Evolutionary conservation across 2,113 vertebrate species (phyloP).

Genomic region (Nycticorax nycticorax): DNA sequence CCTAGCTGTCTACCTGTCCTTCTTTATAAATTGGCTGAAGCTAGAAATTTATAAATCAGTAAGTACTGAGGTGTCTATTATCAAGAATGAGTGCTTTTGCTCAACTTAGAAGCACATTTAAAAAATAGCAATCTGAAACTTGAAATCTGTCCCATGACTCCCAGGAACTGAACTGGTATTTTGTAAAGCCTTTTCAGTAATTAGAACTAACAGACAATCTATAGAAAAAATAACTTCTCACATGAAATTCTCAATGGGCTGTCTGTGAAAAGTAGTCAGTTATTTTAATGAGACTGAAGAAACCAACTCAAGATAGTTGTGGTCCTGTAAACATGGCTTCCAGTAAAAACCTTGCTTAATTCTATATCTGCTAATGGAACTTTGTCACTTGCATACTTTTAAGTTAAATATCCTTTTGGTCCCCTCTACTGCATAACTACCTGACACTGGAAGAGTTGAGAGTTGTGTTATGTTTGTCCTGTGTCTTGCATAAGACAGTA

Average conservation of each 20-base stretch:
- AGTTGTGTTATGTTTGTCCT: not conserved
- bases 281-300: not conserved
- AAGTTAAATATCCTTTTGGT: not conserved
- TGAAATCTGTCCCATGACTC: not conserved
- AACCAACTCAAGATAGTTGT: not conserved
- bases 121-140: not conserved
- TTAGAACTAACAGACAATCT: not conserved
- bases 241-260: not conserved
- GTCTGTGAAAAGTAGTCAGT: not conserved
- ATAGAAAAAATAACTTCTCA: not conserved
- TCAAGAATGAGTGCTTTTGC: not conserved
- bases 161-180: not conserved
- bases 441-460: not conserved
- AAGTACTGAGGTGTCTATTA: not conserved
- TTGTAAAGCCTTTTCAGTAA: not conserved
- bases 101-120: not conserved
- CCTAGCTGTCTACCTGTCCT: not conserved
- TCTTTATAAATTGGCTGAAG: not conserved
- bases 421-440: not conserved
- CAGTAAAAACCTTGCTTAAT: not conserved
- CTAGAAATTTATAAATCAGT: not conserved
- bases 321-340: not conserved
- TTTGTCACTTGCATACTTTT: not conserved
- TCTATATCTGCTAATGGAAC: not conserved
- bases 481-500: not conserved